Percentiles rank a stretch among this genome's conserved stretches.
phyloP scores from a whole-genome alignment of 2,888 invertebrate species.

The Mayetiola destructor region DNA sequence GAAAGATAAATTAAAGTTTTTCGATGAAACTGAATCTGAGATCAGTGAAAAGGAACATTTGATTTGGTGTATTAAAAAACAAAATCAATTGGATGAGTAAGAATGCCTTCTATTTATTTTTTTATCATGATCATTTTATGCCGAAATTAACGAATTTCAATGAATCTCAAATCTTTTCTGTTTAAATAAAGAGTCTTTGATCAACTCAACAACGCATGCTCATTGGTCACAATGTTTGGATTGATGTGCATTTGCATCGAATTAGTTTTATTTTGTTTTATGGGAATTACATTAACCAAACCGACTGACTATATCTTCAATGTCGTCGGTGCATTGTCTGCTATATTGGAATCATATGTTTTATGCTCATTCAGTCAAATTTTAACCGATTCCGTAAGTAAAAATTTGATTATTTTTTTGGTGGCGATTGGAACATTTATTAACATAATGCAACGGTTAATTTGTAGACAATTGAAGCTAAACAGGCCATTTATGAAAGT shows the following conservation, averaged over 20 bases:
- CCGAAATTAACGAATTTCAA: too few species aligned
- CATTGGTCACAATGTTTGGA: not conserved
- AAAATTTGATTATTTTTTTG: not conserved
- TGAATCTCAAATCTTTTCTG: too few species aligned
- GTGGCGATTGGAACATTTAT: not conserved
- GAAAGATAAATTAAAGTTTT: not conserved
- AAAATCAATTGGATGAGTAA: slow-evolving; percentile 7
- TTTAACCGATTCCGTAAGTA: not conserved
- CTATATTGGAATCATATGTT: not conserved
- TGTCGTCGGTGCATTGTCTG: not conserved
- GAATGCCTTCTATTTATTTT: not conserved
- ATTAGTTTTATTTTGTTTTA: slow-evolving; percentile 3
- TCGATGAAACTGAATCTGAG: not conserved
- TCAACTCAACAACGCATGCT: not conserved
- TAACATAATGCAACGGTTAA: not conserved
- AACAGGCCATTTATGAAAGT: not conserved
- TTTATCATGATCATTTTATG: not conserved
- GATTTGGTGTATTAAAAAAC: slow-evolving; percentile 2
- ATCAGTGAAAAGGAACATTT: slow-evolving; percentile 3
- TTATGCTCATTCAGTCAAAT: not conserved
- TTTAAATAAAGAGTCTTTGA: not conserved
- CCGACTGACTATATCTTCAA: not conserved
- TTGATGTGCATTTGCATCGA: not conserved
- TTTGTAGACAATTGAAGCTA: not conserved
- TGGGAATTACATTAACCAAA: not conserved